These are phyloP conservation scores for Drosophila trapezifrons DNA, from an alignment of 1,140 invertebrate species.

Conservation along the genomic window DNA sequence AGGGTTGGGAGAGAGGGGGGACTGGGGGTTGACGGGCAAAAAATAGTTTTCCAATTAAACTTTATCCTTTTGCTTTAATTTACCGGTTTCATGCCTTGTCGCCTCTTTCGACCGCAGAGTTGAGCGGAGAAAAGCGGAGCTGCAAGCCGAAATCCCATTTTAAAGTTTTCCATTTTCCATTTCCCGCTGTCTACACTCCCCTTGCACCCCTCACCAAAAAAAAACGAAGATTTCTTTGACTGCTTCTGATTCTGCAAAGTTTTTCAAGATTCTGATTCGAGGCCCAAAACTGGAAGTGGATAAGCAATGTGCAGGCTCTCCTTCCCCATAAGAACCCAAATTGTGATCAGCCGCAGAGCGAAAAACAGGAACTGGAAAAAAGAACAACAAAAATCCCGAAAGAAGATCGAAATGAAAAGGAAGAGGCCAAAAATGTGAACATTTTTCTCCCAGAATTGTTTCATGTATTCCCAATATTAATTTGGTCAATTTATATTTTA, in stretches of 20 bases:
- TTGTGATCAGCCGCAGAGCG: constrained; percentile 27
- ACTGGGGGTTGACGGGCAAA: constrained; percentile 44
- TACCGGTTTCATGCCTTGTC: constrained; percentile 84
- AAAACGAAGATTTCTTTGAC: constrained; percentile 58
- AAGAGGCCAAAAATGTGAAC: constrained; percentile 64
- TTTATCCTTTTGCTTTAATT: constrained; percentile 84
- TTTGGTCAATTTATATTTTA: constrained; percentile 84
- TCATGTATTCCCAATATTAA: constrained; percentile 82
- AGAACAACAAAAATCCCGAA: constrained; percentile 12
- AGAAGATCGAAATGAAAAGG: constrained; percentile 28
- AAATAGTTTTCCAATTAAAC: constrained; percentile 84
- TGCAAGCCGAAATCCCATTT: constrained; percentile 66
- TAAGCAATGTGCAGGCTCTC: constrained; percentile 34
- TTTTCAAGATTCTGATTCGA: constrained; percentile 28
- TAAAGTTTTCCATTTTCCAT: constrained; percentile 71
- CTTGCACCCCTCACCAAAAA: constrained; percentile 1
- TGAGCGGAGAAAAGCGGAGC: constrained; percentile 57
- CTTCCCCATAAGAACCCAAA: constrained; percentile 25
- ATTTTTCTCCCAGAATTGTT: constrained; percentile 84
- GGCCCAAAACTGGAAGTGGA: constrained; percentile 31
- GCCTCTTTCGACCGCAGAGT: constrained; percentile 83
- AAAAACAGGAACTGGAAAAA: constrained; percentile 14
- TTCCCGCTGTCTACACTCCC: constrained; percentile 29
- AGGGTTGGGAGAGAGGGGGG: background rate
- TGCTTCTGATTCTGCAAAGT: constrained; percentile 44